These are phyloP conservation scores for Saguinus imperator DNA, from an alignment of 2,113 vertebrate genomes.

Conservation along the genomic window DNA sequence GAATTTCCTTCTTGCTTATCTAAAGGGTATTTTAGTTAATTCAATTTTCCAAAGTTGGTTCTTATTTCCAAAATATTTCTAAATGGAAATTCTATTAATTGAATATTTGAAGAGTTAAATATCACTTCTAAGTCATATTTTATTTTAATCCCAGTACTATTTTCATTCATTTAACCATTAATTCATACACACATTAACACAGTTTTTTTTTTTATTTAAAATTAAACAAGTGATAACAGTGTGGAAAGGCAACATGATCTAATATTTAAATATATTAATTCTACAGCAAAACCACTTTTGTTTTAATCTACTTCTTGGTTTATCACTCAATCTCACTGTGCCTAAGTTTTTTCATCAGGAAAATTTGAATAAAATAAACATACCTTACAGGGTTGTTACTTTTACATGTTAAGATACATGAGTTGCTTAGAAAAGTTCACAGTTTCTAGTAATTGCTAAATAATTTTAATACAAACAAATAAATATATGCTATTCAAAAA, in stretches of 20 bases:
- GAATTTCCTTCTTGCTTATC: neutral
- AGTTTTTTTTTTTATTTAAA: neutral
- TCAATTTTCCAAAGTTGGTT: neutral
- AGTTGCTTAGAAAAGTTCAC: neutral
- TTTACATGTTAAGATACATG: neutral
- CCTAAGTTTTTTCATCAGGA: neutral
- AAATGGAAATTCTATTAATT: neutral
- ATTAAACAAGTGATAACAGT: neutral
- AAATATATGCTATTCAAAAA: neutral
- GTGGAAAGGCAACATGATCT: neutral
- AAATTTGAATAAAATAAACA: neutral
- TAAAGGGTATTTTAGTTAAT: neutral
- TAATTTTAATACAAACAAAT: neutral
- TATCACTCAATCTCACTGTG: neutral
- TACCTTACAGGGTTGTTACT: neutral
- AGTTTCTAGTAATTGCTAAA: neutral
- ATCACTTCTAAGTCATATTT: neutral
- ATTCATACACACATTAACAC: neutral
- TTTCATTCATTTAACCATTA: neutral
- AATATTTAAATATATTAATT: neutral
- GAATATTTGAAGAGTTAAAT: neutral
- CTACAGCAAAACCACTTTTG: neutral
- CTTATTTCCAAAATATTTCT: neutral
- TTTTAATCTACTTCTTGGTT: neutral
- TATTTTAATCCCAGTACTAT: neutral